phyloP scores from a whole-genome alignment of 2,797 vertebrate species.

The Tangara arthus region DNA sequence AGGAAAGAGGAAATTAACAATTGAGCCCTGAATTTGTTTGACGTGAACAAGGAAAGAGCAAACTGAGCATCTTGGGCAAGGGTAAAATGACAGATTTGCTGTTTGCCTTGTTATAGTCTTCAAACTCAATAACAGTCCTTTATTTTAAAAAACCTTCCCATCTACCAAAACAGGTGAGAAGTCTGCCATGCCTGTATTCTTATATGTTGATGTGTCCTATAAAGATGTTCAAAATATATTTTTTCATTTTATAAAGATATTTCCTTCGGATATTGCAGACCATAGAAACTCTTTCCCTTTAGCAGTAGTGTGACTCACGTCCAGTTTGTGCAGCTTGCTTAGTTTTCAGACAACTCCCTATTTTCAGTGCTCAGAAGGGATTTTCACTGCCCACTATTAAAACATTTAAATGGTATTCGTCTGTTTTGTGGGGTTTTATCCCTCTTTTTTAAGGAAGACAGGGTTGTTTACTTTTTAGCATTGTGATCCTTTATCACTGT shows the following conservation, averaged over 20 bases:
- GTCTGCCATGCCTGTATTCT: neutral
- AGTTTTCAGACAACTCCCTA: neutral
- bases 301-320: neutral
- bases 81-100: neutral
- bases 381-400: neutral
- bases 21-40: neutral
- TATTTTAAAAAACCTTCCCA: neutral
- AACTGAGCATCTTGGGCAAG: neutral
- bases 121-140: neutral
- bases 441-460: neutral
- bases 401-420: neutral
- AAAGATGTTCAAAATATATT: neutral
- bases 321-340: neutral
- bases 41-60: neutral
- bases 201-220: neutral
- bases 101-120: neutral
- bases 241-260: neutral
- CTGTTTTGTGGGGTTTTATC: fast-evolving
- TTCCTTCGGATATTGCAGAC: fast-evolving
- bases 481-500: neutral
- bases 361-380: neutral
- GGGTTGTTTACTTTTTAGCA: neutral
- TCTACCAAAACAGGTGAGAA: neutral
- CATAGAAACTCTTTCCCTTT: neutral
- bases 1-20: neutral